phyloP scores from a whole-genome alignment of 53 echinoderm and acorn worm genomes.

The Apostichopus leukothele region DNA sequence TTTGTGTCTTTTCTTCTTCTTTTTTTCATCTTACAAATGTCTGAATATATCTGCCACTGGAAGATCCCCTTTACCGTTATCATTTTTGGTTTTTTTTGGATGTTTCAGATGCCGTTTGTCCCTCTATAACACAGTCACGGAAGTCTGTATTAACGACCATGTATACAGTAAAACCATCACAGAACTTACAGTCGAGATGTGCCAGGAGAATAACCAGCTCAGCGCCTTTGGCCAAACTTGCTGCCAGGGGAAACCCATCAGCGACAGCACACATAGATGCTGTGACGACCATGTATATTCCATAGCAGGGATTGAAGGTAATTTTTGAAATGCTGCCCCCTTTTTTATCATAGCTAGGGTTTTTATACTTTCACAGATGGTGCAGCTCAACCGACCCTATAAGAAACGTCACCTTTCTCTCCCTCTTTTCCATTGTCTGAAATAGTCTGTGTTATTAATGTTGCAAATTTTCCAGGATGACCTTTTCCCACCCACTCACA shows the following conservation, averaged over 20 bases:
- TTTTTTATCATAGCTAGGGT: not conserved
- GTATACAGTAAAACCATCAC: not conserved
- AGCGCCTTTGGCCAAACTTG: constrained; percentile 16
- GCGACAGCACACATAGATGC: constrained; percentile 21
- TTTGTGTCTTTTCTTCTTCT: no score
- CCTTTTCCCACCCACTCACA: no score
- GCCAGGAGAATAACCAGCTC: not conserved
- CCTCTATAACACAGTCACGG: not conserved
- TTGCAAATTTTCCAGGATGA: no score
- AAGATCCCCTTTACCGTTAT: no score
- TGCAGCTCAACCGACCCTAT: no score
- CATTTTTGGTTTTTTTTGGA: no score
- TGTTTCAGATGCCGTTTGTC: constrained; percentile 3
- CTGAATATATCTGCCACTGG: no score
- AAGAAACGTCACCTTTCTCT: no score
- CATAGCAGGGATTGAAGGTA: not conserved
- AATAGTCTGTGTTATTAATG: no score
- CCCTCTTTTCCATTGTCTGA: no score
- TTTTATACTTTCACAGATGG: not conserved
- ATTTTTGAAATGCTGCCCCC: not conserved
- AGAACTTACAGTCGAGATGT: not conserved
- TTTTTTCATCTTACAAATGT: no score
- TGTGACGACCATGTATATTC: not conserved
- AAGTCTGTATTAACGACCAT: constrained; percentile 22
- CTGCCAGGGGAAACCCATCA: constrained; percentile 23